Evolutionary conservation across 2,797 vertebrate species (phyloP).

Genomic region (Avahi laniger): DNA sequence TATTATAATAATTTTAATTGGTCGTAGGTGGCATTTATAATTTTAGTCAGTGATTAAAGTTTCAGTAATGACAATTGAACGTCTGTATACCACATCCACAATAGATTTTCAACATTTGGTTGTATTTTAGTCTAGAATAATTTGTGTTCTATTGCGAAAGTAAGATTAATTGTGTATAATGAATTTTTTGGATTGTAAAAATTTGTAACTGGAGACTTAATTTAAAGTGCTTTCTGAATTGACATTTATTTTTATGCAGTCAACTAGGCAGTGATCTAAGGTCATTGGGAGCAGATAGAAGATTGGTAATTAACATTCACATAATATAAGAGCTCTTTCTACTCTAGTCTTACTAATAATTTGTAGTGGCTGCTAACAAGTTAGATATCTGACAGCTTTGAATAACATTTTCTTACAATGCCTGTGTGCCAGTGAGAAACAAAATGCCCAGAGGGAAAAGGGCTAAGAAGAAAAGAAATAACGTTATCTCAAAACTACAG

Average conservation of each 20-base stretch:
- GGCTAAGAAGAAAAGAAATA: neutral
- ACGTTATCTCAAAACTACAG: neutral
- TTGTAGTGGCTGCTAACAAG: neutral
- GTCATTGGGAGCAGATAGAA: neutral
- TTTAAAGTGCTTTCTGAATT: conserved; percentile 42
- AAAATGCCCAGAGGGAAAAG: conserved; percentile 2
- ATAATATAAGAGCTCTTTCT: neutral
- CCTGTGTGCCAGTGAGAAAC: neutral
- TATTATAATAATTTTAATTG: conserved; percentile 72
- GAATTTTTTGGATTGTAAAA: neutral
- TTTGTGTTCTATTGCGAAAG: conserved; percentile 54
- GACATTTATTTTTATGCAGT: neutral
- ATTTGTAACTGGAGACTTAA: conserved; percentile 22
- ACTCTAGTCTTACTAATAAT: neutral
- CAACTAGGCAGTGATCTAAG: neutral
- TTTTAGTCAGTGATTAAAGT: conserved; percentile 61
- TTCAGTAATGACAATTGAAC: conserved; percentile 30
- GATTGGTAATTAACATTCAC: conserved; percentile 1
- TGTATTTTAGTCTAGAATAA: conserved; percentile 54
- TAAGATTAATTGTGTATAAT: conserved; percentile 29
- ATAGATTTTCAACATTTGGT: conserved; percentile 31
- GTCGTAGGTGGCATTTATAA: conserved; percentile 63
- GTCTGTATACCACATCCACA: conserved; percentile 33
- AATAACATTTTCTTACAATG: neutral
- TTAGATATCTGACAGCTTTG: neutral